phyloP scores from a whole-genome alignment of 2,797 vertebrate genomes.

The Pseudomugil tenellus region DNA sequence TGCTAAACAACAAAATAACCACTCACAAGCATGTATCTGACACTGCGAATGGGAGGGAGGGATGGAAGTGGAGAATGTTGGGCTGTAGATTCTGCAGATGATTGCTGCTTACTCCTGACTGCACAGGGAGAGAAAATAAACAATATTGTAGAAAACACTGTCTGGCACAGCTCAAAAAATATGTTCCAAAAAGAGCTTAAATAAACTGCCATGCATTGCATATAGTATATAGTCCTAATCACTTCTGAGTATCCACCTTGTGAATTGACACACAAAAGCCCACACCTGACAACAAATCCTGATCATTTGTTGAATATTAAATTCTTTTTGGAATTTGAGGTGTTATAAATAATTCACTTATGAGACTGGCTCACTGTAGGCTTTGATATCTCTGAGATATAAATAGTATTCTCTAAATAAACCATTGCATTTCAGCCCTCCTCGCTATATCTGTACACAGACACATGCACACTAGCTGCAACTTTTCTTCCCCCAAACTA shows the following conservation, averaged over 20 bases:
- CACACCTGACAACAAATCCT: constrained; percentile 59
- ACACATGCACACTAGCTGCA: constrained; percentile 22
- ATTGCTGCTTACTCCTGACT: constrained; percentile 56
- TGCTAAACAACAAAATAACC: constrained; percentile 27
- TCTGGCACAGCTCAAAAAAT: constrained; percentile 29
- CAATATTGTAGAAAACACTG: constrained; percentile 45
- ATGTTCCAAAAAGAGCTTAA: constrained; percentile 52
- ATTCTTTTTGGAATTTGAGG: constrained; percentile 63
- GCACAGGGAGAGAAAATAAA: constrained; percentile 23
- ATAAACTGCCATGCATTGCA: constrained; percentile 48
- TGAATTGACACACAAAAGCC: constrained; percentile 77
- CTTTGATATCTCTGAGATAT: constrained; percentile 43
- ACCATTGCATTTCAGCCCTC: constrained; percentile 17
- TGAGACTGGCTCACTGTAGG: constrained; percentile 29
- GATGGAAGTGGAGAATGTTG: constrained; percentile 12
- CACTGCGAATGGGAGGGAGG: constrained; percentile 12
- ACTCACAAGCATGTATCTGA: constrained; percentile 7
- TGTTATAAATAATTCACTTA: constrained; percentile 64
- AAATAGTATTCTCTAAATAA: constrained; percentile 28
- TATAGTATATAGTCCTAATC: constrained; percentile 59
- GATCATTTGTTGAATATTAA: constrained; percentile 67
- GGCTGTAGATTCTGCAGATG: constrained; percentile 27
- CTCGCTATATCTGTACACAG: constrained; percentile 5
- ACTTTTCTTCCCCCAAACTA: constrained; percentile 13
- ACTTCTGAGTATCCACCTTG: constrained; percentile 71